These are phyloP conservation scores for Cancer borealis DNA, from an alignment of 2,888 invertebrate species.

Conservation along the genomic window DNA sequence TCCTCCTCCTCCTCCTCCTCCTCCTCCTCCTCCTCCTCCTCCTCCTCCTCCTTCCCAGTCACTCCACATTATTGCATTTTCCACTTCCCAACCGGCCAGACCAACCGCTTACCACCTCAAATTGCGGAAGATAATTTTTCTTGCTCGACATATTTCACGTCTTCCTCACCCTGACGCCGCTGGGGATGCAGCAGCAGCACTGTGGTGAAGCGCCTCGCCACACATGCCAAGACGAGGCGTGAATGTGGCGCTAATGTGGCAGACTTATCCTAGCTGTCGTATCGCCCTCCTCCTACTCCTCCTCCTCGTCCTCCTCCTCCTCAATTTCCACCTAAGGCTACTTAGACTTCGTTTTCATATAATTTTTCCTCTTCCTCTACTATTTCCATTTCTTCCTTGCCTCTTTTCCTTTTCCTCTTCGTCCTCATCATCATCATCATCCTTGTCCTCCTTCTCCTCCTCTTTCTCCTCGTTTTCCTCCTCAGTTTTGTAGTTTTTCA, in stretches of 20 bases:
- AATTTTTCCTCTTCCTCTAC: neutral
- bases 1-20: neutral
- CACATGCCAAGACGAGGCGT: neutral
- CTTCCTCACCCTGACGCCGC: neutral
- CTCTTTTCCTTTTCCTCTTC: too few species aligned
- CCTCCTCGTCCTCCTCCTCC: neutral
- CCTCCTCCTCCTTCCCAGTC: neutral
- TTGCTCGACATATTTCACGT: neutral
- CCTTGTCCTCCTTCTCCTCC: neutral
- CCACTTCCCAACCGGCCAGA: constrained; percentile 17
- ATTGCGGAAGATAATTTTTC: constrained; percentile 29
- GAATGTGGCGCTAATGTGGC: constrained; percentile 23
- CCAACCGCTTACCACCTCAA: constrained; percentile 37
- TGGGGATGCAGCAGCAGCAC: neutral
- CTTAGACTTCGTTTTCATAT: neutral
- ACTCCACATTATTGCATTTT: constrained; percentile 40
- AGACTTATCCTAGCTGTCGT: neutral
- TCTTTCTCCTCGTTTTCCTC: neutral
- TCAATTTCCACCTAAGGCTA: neutral
- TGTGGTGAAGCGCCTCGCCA: neutral
- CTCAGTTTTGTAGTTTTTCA: neutral
- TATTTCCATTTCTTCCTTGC: neutral
- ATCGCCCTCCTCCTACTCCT: neutral
- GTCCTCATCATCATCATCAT: neutral
- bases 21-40: neutral